phyloP scores from a whole-genome alignment of 1,140 invertebrate species.

The Sycophila sp. region DNA sequence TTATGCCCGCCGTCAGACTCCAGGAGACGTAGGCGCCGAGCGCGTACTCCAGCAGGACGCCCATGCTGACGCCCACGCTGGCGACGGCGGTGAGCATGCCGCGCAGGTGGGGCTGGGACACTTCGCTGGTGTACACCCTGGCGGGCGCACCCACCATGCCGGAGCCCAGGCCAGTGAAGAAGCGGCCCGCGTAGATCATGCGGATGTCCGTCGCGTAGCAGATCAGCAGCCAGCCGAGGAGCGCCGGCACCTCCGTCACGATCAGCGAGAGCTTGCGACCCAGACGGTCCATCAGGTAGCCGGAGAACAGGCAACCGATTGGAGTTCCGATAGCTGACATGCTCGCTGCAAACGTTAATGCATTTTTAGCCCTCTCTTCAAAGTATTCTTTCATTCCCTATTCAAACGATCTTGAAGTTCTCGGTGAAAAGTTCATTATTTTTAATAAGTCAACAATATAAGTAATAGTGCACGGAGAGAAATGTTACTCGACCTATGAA shows the following conservation, averaged over 20 bases:
- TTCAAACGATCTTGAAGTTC: not conserved
- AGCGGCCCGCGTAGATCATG: conserved; percentile 73
- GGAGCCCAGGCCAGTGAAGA: conserved; percentile 73
- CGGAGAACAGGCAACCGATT: conserved; percentile 76
- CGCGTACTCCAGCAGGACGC: conserved; percentile 73
- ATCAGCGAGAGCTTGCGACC: conserved; percentile 75
- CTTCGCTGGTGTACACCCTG: conserved; percentile 75
- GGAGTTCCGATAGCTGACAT: conserved; percentile 77
- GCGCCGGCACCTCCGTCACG: conserved; percentile 74
- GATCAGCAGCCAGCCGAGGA: conserved; percentile 76
- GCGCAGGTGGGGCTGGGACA: conserved; percentile 75
- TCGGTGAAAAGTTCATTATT: not conserved
- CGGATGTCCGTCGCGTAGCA: conserved; percentile 68
- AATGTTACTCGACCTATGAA: no score
- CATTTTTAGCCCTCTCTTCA: no score
- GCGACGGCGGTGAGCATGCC: conserved; percentile 74
- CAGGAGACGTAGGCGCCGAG: conserved; percentile 71
- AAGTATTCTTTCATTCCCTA: not conserved
- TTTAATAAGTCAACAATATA: no score
- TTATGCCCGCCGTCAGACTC: conserved; percentile 71
- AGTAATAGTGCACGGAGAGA: no score
- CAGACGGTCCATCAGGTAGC: conserved; percentile 76
- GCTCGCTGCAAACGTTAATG: conserved; percentile 75
- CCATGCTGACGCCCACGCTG: conserved; percentile 72
- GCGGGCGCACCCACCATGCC: conserved; percentile 78